These are phyloP conservation scores for Manis crassicaudata DNA, from an alignment of 2,797 vertebrate genomes.

Conservation along the genomic window DNA sequence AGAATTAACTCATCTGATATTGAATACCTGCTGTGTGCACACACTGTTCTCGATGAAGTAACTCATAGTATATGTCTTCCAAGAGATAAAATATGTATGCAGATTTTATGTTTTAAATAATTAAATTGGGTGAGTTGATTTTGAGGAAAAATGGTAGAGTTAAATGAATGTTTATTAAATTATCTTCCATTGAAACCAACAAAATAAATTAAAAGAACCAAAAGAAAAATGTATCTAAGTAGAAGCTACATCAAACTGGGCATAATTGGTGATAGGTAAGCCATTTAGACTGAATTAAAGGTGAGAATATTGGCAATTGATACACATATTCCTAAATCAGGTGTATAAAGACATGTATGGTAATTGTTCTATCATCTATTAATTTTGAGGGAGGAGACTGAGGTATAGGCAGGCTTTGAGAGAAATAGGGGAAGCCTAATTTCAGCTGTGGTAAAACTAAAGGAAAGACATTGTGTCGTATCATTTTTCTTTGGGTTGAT, in stretches of 20 bases:
- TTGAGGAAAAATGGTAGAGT: not conserved
- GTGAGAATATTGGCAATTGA: not conserved
- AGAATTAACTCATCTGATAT: not conserved
- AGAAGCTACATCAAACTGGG: not conserved
- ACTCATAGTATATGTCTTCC: not conserved
- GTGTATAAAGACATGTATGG: not conserved
- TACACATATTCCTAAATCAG: not conserved
- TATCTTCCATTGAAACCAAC: not conserved
- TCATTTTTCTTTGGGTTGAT: not conserved
- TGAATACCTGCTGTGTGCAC: not conserved
- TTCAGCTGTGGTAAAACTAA: not conserved
- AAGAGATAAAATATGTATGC: not conserved
- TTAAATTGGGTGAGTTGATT: conserved; percentile 10
- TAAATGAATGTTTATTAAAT: not conserved
- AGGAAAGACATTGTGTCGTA: not conserved
- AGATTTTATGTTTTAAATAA: conserved; percentile 22
- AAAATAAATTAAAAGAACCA: conserved; percentile 22
- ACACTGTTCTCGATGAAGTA: not conserved
- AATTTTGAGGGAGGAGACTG: not conserved
- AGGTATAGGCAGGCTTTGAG: not conserved
- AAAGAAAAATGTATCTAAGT: not conserved
- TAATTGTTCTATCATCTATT: not conserved
- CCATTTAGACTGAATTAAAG: not conserved
- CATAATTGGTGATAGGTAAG: not conserved
- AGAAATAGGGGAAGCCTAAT: not conserved